Conservation (phyloP, 2,113 vertebrate genomes). For the Platysternon megacephalum region DNA sequence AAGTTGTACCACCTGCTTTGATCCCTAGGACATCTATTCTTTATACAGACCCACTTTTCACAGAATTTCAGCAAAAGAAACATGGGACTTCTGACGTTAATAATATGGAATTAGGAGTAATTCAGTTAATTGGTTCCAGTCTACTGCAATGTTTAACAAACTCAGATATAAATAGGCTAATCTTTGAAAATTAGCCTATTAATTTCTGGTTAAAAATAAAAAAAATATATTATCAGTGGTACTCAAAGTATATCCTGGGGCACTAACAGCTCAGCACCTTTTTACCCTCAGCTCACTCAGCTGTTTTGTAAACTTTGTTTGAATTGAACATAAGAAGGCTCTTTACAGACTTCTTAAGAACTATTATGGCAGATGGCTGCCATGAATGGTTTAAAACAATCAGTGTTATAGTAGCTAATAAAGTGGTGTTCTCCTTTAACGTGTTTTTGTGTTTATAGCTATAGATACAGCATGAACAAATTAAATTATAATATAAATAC, state of each 20-base stretch:
- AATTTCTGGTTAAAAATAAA: conserved; percentile 49
- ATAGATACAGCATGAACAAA: not conserved
- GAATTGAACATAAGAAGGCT: not conserved
- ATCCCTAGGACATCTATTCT: not conserved
- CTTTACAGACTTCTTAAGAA: conserved; percentile 4
- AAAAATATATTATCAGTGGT: not conserved
- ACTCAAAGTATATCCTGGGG: conserved; percentile 25
- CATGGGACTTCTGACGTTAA: conserved; percentile 70
- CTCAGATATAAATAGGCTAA: conserved; percentile 68
- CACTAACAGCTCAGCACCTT: conserved; percentile 6
- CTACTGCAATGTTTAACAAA: conserved; percentile 72
- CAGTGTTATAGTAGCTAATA: not conserved
- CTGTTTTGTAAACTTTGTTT: conserved; percentile 27
- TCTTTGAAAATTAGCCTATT: conserved; percentile 73
- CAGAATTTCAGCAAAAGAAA: conserved; percentile 28
- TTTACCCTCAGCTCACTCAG: not conserved
- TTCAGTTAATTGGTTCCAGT: conserved; percentile 78
- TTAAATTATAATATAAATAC: not conserved
- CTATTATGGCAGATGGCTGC: not conserved
- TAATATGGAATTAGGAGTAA: conserved; percentile 73
- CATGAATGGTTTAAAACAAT: not conserved
- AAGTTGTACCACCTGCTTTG: conserved; percentile 17
- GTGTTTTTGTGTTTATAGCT: not conserved
- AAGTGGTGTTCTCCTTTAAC: not conserved
- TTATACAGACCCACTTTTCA: conserved; percentile 33